Percentiles rank a stretch among this genome's conserved stretches.
Conservation (phyloP, 2,797 vertebrate genomes). For the Intellagama lesueurii region DNA sequence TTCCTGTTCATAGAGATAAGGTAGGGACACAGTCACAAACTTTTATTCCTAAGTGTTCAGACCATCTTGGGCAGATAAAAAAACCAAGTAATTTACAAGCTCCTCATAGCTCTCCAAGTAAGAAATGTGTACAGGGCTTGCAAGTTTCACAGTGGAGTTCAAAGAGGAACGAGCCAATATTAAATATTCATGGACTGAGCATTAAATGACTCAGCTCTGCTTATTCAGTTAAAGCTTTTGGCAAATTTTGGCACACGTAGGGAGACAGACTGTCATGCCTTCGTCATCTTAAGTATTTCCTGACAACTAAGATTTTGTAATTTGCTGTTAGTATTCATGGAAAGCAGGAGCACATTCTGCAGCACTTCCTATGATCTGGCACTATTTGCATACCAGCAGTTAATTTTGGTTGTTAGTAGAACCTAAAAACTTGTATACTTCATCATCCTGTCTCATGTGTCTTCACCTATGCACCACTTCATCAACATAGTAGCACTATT, state of each 20-base stretch:
- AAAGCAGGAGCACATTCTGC: neutral
- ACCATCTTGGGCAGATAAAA: neutral
- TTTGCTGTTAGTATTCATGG: neutral
- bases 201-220: neutral
- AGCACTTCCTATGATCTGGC: neutral
- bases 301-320: neutral
- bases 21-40: too few species aligned
- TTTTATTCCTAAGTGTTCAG: too few species aligned
- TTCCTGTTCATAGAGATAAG: too few species aligned
- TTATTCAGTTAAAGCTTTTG: constrained; percentile 2
- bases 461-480: neutral
- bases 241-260: neutral
- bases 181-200: neutral
- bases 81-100: neutral
- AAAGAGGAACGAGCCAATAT: neutral
- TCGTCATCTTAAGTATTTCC: neutral
- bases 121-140: too few species aligned
- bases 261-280: neutral
- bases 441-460: neutral
- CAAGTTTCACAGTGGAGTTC: neutral
- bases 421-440: neutral
- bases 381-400: neutral
- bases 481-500: neutral
- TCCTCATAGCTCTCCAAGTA: neutral
- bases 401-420: neutral